Evolutionary conservation across 92 coral and sea anemone species (phyloP).

Genomic region (Heteractis magnifica): DNA sequence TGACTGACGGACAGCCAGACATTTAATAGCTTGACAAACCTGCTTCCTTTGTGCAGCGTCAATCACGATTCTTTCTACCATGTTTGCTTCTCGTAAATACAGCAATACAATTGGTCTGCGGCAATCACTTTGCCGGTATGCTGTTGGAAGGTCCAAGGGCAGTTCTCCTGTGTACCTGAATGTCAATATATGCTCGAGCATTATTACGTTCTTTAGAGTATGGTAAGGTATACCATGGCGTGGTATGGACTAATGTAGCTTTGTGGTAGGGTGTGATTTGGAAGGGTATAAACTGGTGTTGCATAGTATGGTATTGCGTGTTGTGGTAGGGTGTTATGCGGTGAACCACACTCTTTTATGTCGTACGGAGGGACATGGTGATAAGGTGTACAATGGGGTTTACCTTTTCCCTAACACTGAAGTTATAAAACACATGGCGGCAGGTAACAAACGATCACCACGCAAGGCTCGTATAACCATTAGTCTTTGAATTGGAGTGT

Average conservation of each 20-base stretch:
- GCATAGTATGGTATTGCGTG: not conserved
- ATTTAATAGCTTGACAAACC: constrained; percentile 39
- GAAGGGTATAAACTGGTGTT: too few species aligned
- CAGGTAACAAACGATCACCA: constrained; percentile 88
- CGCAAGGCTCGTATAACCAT: constrained; percentile 95
- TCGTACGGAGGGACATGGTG: too few species aligned
- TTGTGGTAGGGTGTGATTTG: not conserved
- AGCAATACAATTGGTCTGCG: constrained; percentile 89
- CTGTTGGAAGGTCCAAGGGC: constrained; percentile 86
- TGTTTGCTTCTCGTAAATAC: constrained; percentile 85
- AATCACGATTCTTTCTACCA: constrained; percentile 80
- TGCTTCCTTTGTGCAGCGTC: constrained; percentile 89
- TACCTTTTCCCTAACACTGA: constrained; percentile 94
- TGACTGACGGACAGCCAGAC: not conserved
- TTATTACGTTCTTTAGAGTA: not conserved
- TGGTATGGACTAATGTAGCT: not conserved
- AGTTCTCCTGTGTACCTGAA: constrained; percentile 82
- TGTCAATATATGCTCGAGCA: too few species aligned
- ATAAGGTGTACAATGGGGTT: not conserved
- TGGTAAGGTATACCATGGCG: not conserved
- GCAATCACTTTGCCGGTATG: constrained; percentile 93
- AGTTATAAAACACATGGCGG: constrained; percentile 85
- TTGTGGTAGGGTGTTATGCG: not conserved
- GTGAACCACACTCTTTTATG: not conserved
- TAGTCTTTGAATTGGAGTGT: constrained; percentile 86